Evolutionary conservation across 2,113 vertebrate species (phyloP), one percentile per base, ranked within the genome.

Genomic region (Synodontis membranacea): DNA sequence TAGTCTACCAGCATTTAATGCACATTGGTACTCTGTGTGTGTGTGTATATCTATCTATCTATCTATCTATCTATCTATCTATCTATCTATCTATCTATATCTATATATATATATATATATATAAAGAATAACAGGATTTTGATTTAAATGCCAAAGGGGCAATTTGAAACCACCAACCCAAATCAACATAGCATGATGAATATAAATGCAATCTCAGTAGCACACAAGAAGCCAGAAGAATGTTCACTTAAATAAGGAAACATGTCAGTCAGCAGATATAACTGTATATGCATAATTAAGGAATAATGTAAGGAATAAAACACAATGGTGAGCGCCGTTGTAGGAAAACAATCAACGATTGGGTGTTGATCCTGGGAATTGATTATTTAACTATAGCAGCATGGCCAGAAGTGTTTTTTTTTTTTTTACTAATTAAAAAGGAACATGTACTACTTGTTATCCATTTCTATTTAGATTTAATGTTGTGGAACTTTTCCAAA

Each of bases 1-100:
- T 12, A 74, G 76, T 81, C 14, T 82, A 86, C 75, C 21, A 8
- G 54, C 54, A 88, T 46, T 44, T 75, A 72, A 64, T 62, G 54
- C 58, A 34, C 19, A 70, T 28, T 14, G 21, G 60, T 82, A 66
- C 60, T 42, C 46, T 1, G n/a, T n/a, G n/a, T n/a, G n/a, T n/a
- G n/a, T n/a, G n/a, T n/a, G n/a, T n/a, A n/a, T n/a, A n/a, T n/a
- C n/a, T n/a, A n/a, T n/a, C n/a, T n/a, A n/a, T n/a, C n/a, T n/a
- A n/a, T n/a, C n/a, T n/a, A n/a, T n/a, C n/a, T n/a, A n/a, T n/a
- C n/a, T n/a, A n/a, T n/a, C n/a, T n/a, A n/a, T n/a, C n/a, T n/a
- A n/a, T n/a, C n/a, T n/a, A n/a, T n/a, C n/a, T n/a, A n/a, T n/a
- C n/a, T n/a, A n/a, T n/a, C n/a, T n/a, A n/a, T n/a, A n/a, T n/a